Base-by-base conservation (phyloP, 2,797 vertebrate species). In the Hoplostethus atlanticus region DNA sequence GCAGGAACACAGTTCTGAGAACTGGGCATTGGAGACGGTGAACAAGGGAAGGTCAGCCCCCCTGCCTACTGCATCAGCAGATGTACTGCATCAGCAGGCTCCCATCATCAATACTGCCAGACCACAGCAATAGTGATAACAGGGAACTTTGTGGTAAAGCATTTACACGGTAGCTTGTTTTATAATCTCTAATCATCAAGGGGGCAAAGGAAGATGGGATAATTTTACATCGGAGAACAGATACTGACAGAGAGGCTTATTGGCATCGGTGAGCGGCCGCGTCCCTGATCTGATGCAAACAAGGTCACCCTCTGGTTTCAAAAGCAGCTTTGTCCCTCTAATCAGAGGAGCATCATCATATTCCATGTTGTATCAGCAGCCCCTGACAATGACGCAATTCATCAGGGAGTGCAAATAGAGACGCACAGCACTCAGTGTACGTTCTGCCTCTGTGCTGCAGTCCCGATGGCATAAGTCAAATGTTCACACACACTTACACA, bases 251-350 rank as follows among this genome's bases (percentile, higher is more conserved):
- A 71, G 63, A 70, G 77, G 77, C 80, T 87, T 82, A 70, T 0
- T 59, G 73, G 84, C 77, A 55, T 84, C 74, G 68, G 80, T 68
- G 68, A 54, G 64, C 10, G n/a, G 50, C 63, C 60, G 13, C 42
- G 48, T 76, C 67, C 69, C 83, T 75, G 71, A 84, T 80, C 82
- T 79, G 83, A 84, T 34, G 71, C 79, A 78, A 77, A 85, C 85
- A 89, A 88, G 85, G 85, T 89, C 88, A 87, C 54, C 62, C 68
- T 53, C 66, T 57, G 74, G 73, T 71, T 77, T 68, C 21, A 59
- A 84, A 89, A 86, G 84, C 84, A 84, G 86, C 89, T 90, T 85
- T 90, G 80, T 81, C 73, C 75, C 71, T 86, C 65, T 78, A 80
- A 86, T 81, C 74, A 69, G 66, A 83, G 54, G 58, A 78, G 57